phyloP scores from a whole-genome alignment of 2,113 vertebrate genomes.

The Eudyptes chrysolophus region DNA sequence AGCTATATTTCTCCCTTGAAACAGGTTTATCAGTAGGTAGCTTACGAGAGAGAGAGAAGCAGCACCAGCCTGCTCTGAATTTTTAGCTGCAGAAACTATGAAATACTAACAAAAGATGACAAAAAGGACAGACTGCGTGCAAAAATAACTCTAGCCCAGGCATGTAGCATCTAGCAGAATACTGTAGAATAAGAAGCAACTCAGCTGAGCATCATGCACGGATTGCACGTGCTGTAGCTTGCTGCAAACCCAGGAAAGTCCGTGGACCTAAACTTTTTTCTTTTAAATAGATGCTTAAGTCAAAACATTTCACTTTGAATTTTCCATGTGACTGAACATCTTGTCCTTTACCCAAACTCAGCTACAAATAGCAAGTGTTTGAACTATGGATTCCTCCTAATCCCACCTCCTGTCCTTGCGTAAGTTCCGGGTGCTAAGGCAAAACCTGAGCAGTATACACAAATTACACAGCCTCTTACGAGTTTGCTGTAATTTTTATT shows the following conservation, averaged over 20 bases:
- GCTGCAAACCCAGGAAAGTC: neutral
- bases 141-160: neutral
- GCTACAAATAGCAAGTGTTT: neutral
- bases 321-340: neutral
- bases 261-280: neutral
- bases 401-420: neutral
- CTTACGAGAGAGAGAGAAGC: neutral
- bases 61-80: neutral
- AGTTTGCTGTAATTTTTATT: neutral
- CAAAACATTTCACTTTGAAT: neutral
- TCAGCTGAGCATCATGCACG: rapidly evolving
- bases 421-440: neutral
- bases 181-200: neutral
- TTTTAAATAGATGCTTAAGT: neutral
- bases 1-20: neutral
- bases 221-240: neutral
- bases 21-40: neutral
- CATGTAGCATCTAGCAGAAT: rapidly evolving
- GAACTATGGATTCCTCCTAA: neutral
- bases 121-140: neutral
- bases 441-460: neutral
- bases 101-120: neutral
- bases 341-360: neutral
- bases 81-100: neutral
- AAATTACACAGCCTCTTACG: neutral